Percentiles rank a stretch among this genome's conserved stretches.
Conservation (phyloP, 2,113 vertebrate species). For the Leptocoma aspasia region DNA sequence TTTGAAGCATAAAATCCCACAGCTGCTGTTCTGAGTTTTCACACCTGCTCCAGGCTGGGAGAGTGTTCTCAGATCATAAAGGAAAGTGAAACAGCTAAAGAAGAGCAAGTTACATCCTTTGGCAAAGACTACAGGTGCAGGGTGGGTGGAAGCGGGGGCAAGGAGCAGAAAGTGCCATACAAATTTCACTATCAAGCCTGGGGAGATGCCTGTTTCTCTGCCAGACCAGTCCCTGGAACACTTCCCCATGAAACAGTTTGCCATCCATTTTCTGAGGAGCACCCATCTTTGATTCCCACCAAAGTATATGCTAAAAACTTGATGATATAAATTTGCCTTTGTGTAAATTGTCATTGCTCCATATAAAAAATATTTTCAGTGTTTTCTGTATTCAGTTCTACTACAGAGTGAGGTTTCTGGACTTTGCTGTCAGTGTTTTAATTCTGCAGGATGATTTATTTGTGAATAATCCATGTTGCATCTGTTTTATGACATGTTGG, state of each 20-base stretch:
- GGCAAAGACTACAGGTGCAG: neutral
- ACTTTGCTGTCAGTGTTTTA: neutral
- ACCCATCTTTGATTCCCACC: neutral
- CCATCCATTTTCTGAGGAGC: neutral
- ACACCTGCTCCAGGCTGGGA: constrained; percentile 3
- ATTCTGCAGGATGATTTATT: neutral
- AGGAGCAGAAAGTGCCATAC: neutral
- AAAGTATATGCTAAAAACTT: neutral
- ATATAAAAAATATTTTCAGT: neutral
- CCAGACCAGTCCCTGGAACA: neutral
- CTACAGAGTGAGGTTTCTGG: neutral
- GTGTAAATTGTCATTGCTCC: neutral
- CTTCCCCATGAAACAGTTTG: neutral
- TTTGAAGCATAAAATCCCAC: constrained; percentile 13
- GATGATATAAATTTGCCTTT: neutral
- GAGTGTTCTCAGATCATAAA: neutral
- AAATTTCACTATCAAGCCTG: neutral
- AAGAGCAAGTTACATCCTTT: neutral
- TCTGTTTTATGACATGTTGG: fast-evolving
- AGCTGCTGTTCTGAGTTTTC: constrained; percentile 2
- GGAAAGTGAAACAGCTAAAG: neutral
- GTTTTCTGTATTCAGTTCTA: neutral
- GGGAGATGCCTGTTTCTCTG: neutral
- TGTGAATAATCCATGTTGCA: neutral
- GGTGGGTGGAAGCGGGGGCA: neutral